These are phyloP conservation scores for Otus sunia DNA, from an alignment of 2,113 vertebrate genomes.

Conservation along the genomic window DNA sequence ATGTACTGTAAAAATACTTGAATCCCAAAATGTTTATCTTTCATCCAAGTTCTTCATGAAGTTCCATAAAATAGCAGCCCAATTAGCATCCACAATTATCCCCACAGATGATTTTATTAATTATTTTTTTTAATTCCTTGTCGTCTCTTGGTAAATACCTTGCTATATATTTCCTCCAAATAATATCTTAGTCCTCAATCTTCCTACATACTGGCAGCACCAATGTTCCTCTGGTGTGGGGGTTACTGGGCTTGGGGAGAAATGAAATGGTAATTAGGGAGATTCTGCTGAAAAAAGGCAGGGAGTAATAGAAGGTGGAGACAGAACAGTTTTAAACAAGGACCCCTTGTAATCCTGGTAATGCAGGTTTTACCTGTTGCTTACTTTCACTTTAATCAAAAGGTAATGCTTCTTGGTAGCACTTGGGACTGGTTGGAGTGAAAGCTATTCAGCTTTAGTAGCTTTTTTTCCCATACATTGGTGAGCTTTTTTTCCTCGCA, in stretches of 20 bases:
- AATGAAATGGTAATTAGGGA: neutral
- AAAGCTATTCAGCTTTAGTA: neutral
- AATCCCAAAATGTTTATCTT: neutral
- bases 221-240: fast-evolving
- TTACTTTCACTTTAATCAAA: neutral
- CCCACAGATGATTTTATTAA: neutral
- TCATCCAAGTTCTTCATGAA: neutral
- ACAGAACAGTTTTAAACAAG: neutral
- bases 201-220: neutral
- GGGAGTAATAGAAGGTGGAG: neutral
- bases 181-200: neutral
- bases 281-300: neutral
- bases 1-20: neutral
- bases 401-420: neutral
- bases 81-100: neutral
- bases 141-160: neutral
- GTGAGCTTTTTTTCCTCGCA: neutral
- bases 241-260: neutral
- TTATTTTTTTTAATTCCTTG: neutral
- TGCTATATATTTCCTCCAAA: neutral
- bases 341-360: neutral
- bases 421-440: neutral
- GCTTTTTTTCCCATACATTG: neutral
- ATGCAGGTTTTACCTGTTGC: neutral
- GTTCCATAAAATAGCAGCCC: neutral